Conservation (phyloP, 2,113 vertebrate species). For the human region DNA sequence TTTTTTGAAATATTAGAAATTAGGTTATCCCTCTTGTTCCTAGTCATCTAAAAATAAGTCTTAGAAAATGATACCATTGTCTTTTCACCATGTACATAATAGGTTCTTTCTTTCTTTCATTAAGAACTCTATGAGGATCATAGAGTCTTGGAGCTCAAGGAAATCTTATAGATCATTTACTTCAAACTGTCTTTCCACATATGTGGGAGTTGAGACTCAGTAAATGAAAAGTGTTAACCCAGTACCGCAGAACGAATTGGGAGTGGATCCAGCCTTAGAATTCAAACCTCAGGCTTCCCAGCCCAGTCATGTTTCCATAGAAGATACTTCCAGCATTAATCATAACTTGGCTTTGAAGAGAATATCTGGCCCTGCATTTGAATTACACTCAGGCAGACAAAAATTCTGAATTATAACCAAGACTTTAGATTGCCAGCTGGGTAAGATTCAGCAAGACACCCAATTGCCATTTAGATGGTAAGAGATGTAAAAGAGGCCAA, state of each 20-base stretch:
- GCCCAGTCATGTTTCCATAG: neutral
- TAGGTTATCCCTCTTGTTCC: neutral
- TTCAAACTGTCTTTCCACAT: neutral
- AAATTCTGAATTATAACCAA: constrained; percentile 49
- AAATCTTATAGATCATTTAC: neutral
- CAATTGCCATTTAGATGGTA: constrained; percentile 8
- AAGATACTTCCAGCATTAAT: neutral
- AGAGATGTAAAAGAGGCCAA: neutral
- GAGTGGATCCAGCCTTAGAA: neutral
- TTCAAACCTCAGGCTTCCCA: neutral
- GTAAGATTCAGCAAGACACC: constrained; percentile 9
- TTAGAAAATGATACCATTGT: neutral
- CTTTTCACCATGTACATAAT: neutral
- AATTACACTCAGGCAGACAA: constrained; percentile 26
- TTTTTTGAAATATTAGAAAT: neutral
- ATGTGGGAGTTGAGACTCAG: neutral
- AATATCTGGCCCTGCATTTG: neutral
- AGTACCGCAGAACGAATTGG: neutral
- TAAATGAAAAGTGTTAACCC: neutral
- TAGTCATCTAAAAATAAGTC: neutral
- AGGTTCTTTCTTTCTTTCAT: neutral
- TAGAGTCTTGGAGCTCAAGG: neutral
- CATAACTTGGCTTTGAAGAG: constrained; percentile 16
- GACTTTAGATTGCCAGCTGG: constrained; percentile 14
- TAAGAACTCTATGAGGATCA: neutral